A percentile compares a stretch with the other conserved stretches of the same genome.
phyloP scores from a whole-genome alignment of 2,888 invertebrate species.

The Kryphioiulus occultus region DNA sequence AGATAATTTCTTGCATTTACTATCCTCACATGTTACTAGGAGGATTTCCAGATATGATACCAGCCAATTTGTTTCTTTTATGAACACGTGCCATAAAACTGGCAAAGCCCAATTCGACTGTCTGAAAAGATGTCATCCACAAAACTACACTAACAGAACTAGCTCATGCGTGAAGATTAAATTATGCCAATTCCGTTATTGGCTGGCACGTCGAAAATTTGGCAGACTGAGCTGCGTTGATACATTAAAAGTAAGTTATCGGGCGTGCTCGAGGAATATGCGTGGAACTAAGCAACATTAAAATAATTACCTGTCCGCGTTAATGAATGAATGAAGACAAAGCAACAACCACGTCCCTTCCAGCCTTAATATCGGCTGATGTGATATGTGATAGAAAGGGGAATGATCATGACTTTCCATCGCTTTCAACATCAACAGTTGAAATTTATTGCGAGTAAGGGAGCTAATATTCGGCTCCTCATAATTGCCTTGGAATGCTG shows the following conservation, averaged over 20 bases:
- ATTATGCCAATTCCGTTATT: conserved; percentile 20
- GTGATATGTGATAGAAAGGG: conserved; percentile 31
- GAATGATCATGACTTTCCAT: conserved; percentile 27
- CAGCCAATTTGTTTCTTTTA: background rate
- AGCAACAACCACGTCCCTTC: background rate
- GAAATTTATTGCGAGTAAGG: conserved; percentile 39
- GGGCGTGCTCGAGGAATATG: conserved; percentile 2
- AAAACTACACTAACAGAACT: background rate
- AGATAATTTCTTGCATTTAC: no score
- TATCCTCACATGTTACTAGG: no score
- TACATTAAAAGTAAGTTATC: background rate
- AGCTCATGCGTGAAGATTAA: conserved; percentile 30
- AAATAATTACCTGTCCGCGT: conserved; percentile 22
- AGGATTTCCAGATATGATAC: background rate
- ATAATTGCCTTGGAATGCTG: conserved; percentile 44
- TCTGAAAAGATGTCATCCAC: no score
- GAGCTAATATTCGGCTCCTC: conserved; percentile 37
- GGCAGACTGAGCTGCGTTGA: background rate
- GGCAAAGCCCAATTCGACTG: background rate
- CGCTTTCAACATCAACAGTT: conserved; percentile 37
- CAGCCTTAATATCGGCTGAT: background rate
- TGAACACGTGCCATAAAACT: conserved; percentile 8
- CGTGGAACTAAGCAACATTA: conserved; percentile 12
- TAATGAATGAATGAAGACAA: conserved; percentile 28
- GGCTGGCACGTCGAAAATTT: background rate